phyloP scores from a whole-genome alignment of 2,113 vertebrate genomes.

The Caretta caretta region DNA sequence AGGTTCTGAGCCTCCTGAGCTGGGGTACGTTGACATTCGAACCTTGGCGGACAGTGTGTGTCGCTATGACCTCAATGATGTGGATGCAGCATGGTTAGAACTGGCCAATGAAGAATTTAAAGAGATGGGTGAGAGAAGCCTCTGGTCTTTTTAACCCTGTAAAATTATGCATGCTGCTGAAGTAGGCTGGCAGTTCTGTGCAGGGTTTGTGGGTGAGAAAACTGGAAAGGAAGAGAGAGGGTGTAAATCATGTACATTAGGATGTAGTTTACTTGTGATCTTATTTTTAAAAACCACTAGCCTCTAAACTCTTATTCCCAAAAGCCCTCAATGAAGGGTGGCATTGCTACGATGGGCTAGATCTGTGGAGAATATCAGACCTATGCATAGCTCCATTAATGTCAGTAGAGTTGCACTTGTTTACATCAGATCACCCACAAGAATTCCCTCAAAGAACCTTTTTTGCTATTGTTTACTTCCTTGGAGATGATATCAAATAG shows the following conservation, averaged over 20 bases:
- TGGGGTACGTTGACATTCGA: conserved; percentile 92
- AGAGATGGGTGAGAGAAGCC: conserved; percentile 90
- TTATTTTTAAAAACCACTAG: neutral
- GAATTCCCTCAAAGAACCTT: neutral
- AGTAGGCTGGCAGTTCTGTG: neutral
- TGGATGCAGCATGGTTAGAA: conserved; percentile 92
- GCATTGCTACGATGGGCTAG: neutral
- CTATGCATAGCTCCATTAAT: accelerated
- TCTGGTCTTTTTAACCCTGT: neutral
- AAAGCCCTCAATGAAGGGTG: neutral
- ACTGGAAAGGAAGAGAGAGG: neutral
- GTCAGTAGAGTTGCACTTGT: neutral
- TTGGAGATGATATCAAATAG: neutral
- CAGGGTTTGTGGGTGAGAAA: neutral
- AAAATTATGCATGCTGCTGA: neutral
- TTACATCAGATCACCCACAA: neutral
- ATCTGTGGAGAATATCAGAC: neutral
- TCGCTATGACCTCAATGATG: conserved; percentile 93
- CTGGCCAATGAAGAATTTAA: conserved; percentile 90
- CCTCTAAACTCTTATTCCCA: neutral
- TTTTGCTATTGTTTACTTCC: neutral
- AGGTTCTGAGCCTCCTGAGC: conserved; percentile 82
- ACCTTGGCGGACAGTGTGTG: conserved; percentile 90
- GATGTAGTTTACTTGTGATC: accelerated
- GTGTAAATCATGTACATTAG: neutral